Percentiles rank a stretch among this genome's conserved stretches.
Conservation (phyloP, 2,888 invertebrate genomes). For the Diadegma fenestrale region DNA sequence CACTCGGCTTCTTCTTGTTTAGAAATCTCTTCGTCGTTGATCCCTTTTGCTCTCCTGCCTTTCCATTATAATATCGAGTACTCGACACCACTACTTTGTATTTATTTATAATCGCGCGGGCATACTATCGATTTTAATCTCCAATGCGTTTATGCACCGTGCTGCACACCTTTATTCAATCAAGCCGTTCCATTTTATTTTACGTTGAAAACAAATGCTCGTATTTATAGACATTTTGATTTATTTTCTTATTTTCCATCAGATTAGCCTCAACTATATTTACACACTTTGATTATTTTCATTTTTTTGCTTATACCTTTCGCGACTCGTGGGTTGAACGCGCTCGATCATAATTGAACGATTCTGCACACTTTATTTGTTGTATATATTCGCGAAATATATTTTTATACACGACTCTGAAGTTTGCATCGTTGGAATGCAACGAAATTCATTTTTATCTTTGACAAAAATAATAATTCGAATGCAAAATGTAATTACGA, state of each 20-base stretch:
- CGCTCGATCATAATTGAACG: slow-evolving; percentile 25
- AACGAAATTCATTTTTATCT: too few species aligned
- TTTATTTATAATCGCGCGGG: slow-evolving; percentile 3
- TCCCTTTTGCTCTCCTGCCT: slow-evolving; percentile 18
- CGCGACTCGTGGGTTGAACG: slow-evolving; percentile 36
- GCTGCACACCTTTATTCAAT: slow-evolving; percentile 42
- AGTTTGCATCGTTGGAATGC: too few species aligned
- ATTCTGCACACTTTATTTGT: neutral
- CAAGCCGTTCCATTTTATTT: slow-evolving; percentile 47
- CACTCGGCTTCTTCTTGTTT: slow-evolving; percentile 16
- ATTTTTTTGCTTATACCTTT: neutral
- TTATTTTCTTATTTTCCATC: neutral
- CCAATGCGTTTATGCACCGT: slow-evolving; percentile 23
- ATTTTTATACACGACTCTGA: too few species aligned
- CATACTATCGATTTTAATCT: slow-evolving; percentile 11
- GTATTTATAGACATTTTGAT: neutral
- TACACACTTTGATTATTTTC: neutral
- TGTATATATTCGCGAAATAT: neutral
- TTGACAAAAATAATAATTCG: too few species aligned
- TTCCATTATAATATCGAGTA: slow-evolving; percentile 49
- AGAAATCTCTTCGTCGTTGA: slow-evolving; percentile 5
- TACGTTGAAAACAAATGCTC: slow-evolving; percentile 41
- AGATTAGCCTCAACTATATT: neutral
- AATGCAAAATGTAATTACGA: too few species aligned
- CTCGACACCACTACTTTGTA: slow-evolving; percentile 13